Evolutionary conservation across 2,888 invertebrate genomes (phyloP).

Genomic region (Chrysina gloriosa): DNA sequence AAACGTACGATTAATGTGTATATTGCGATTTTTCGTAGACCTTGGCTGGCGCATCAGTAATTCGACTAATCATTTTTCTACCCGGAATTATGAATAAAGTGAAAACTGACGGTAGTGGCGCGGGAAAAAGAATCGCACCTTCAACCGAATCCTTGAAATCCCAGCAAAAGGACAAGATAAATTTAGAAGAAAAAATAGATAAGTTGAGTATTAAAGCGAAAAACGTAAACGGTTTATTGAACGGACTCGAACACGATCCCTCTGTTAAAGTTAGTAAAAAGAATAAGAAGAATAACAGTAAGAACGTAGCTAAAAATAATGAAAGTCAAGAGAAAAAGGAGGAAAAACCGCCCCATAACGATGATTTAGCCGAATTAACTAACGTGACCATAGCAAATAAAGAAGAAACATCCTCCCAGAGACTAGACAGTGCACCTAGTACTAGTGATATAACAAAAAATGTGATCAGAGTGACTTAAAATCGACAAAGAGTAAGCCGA

Average conservation of each 20-base stretch:
- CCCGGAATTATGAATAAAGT: conserved; percentile 46
- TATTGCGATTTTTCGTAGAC: neutral
- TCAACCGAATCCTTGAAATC: conserved; percentile 35
- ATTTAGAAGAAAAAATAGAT: conserved; percentile 44
- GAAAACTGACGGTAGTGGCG: conserved; percentile 36
- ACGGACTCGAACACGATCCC: conserved; percentile 49
- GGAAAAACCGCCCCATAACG: conserved; percentile 1
- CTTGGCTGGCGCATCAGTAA: conserved; percentile 19
- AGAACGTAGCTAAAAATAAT: conserved; percentile 15
- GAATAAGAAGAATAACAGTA: conserved; percentile 38
- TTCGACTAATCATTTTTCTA: conserved; percentile 18
- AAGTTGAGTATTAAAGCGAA: conserved; percentile 47
- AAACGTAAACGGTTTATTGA: conserved; percentile 52
- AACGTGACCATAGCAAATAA: conserved; percentile 22
- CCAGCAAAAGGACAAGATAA: conserved; percentile 38
- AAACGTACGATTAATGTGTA: conserved; percentile 38
- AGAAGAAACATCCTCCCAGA: conserved; percentile 24
- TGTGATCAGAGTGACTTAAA: conserved; percentile 43
- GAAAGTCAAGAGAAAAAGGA: conserved; percentile 27
- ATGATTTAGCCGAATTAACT: conserved; percentile 18
- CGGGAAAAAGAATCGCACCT: conserved; percentile 38
- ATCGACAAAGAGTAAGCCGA: conserved; percentile 46
- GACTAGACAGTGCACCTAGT: conserved; percentile 34
- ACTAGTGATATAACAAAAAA: conserved; percentile 41
- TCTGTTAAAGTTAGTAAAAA: conserved; percentile 43